These are phyloP conservation scores for Tinamus major DNA, from an alignment of 2,797 vertebrate species.

Conservation along the genomic window DNA sequence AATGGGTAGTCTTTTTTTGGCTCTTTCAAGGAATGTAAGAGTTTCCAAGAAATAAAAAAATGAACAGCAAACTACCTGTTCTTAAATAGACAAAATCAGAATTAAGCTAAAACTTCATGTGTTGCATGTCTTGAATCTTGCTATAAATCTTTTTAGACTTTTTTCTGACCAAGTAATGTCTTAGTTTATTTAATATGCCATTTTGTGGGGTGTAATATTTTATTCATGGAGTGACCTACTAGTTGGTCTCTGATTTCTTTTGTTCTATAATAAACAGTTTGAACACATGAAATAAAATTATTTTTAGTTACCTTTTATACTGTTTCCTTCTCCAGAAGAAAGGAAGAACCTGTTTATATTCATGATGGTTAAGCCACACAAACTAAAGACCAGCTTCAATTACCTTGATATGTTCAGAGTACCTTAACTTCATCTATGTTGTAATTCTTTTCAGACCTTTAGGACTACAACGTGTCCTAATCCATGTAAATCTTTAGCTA, in stretches of 20 bases:
- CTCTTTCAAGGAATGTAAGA: neutral
- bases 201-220: neutral
- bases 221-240: neutral
- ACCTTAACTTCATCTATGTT: neutral
- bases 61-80: neutral
- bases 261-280: neutral
- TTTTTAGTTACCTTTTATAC: neutral
- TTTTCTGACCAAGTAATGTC: neutral
- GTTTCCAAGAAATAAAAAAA: neutral
- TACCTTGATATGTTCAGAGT: neutral
- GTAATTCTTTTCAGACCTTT: neutral
- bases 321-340: neutral
- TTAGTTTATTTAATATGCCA: accelerated
- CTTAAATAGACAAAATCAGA: neutral
- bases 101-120: neutral
- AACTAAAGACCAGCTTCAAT: neutral
- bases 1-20: neutral
- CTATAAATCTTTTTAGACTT: neutral
- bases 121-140: neutral
- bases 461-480: neutral
- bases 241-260: neutral
- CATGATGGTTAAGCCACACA: neutral
- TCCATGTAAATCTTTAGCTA: neutral
- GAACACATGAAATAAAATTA: neutral
- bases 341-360: neutral